A percentile compares a stretch with the other conserved stretches of the same genome.
Evolutionary conservation across 2,888 invertebrate genomes (phyloP).

Genomic region (Drosophila leonis): DNA sequence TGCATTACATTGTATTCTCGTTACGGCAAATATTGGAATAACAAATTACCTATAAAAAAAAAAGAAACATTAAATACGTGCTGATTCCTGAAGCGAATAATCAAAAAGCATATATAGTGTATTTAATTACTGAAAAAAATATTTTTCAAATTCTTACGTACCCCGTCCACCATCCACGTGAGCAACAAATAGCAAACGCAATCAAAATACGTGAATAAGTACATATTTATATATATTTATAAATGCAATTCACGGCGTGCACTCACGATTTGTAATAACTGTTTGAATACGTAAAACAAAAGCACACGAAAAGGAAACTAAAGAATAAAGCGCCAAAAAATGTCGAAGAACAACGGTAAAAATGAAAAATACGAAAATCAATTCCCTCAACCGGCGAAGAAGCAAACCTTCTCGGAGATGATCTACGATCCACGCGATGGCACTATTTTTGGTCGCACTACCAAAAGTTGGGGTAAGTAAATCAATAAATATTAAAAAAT

Average conservation of each 20-base stretch:
- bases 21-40: conserved; percentile 34
- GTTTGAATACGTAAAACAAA: conserved; percentile 15
- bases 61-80: conserved; percentile 14
- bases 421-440: conserved; percentile 81
- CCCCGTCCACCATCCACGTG: conserved; percentile 62
- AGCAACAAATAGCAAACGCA: conserved; percentile 45
- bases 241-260: conserved; percentile 9
- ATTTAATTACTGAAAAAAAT: background rate
- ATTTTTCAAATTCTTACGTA: conserved; percentile 9
- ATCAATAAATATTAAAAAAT: background rate
- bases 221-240: conserved; percentile 5
- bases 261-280: conserved; percentile 18
- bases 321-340: conserved; percentile 58
- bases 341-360: conserved; percentile 82
- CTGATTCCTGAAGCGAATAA: background rate
- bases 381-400: conserved; percentile 79
- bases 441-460: conserved; percentile 82
- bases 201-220: conserved; percentile 33
- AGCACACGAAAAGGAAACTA: background rate
- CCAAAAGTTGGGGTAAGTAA: conserved; percentile 84
- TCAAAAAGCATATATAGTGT: conserved; percentile 7
- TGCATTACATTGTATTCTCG: conserved; percentile 37
- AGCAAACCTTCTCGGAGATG: conserved; percentile 73
- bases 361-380: conserved; percentile 71
- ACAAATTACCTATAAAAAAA: conserved; percentile 17